Conservation (phyloP, 2,888 invertebrate species). For the Pseudeuparius sepicola region DNA sequence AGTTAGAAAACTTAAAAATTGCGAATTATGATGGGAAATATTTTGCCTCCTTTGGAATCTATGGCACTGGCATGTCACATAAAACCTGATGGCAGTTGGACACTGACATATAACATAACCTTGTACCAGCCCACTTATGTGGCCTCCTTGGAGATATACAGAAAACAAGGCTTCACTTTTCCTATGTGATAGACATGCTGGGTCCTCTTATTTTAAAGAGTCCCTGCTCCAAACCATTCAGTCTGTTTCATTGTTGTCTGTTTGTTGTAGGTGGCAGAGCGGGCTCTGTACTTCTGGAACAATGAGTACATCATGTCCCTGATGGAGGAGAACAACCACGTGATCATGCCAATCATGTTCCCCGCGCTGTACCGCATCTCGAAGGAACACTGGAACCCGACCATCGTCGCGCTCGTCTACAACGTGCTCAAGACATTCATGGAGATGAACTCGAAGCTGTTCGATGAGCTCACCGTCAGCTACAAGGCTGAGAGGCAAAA, state of each 20-base stretch:
- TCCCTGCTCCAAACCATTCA: no score
- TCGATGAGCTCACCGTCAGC: slow-evolving; percentile 96
- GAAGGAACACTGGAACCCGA: slow-evolving; percentile 99
- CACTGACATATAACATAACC: no score
- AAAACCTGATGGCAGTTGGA: no score
- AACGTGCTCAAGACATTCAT: slow-evolving; percentile 99
- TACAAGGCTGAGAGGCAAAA: slow-evolving; percentile 99
- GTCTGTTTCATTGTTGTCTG: no score
- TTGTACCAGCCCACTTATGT: no score
- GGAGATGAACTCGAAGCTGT: slow-evolving; percentile 99
- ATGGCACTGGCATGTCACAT: no score
- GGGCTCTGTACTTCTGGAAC: slow-evolving; percentile 99
- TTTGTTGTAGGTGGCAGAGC: slow-evolving; percentile 66
- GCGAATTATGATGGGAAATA: no score
- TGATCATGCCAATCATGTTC: slow-evolving; percentile 99
- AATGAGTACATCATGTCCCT: slow-evolving; percentile 99
- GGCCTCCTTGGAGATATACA: no score
- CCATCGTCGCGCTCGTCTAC: slow-evolving; percentile 97
- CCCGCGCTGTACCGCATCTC: slow-evolving; percentile 97
- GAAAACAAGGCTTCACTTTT: slow-evolving; percentile 1
- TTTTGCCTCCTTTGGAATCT: no score
- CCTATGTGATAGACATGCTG: no score
- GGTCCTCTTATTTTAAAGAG: no score
- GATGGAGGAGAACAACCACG: slow-evolving; percentile 96
- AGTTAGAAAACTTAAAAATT: no score